Evolutionary conservation across 2,888 invertebrate genomes (phyloP).

Genomic region (Himalopsyche kuldschensis): DNA sequence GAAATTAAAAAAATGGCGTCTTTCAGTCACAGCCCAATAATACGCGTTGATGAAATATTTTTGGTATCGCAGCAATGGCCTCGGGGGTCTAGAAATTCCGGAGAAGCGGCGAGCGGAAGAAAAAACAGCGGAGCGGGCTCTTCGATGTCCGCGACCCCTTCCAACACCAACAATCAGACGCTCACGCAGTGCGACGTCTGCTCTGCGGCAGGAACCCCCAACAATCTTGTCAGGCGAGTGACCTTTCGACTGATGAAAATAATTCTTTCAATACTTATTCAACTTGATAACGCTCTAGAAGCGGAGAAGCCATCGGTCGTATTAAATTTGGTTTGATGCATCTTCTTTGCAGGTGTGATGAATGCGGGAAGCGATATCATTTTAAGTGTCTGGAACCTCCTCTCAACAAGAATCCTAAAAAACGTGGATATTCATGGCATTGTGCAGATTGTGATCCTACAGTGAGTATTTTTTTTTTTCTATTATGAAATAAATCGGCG

Average conservation of each 20-base stretch:
- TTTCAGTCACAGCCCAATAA: not conserved
- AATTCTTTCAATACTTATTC: too few relatives aligned
- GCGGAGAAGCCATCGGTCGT: not conserved
- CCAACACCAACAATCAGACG: slow-evolving; percentile 50
- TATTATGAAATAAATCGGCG: not conserved
- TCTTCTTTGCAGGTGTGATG: slow-evolving; percentile 73
- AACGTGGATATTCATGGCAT: slow-evolving; percentile 93
- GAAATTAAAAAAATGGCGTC: too few relatives aligned
- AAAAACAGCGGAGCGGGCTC: slow-evolving; percentile 15
- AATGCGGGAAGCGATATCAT: slow-evolving; percentile 87
- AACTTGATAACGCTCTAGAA: not conserved
- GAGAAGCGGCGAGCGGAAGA: slow-evolving; percentile 39
- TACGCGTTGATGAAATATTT: not conserved
- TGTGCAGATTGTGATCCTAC: slow-evolving; percentile 95
- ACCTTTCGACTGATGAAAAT: not conserved
- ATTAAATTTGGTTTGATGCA: not conserved
- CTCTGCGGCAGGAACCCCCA: slow-evolving; percentile 59
- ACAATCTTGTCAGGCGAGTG: slow-evolving; percentile 68
- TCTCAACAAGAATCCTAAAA: slow-evolving; percentile 90
- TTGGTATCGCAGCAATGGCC: not conserved
- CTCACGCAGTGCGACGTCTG: slow-evolving; percentile 71
- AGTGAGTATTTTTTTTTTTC: slow-evolving; percentile 55
- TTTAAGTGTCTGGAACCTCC: slow-evolving; percentile 93
- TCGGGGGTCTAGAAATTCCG: slow-evolving; percentile 34
- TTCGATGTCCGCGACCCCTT: slow-evolving; percentile 32